Evolutionary conservation across 1,140 invertebrate genomes (phyloP), one percentile per base, ranked within the genome.

Genomic region (Drosophila navojoa): DNA sequence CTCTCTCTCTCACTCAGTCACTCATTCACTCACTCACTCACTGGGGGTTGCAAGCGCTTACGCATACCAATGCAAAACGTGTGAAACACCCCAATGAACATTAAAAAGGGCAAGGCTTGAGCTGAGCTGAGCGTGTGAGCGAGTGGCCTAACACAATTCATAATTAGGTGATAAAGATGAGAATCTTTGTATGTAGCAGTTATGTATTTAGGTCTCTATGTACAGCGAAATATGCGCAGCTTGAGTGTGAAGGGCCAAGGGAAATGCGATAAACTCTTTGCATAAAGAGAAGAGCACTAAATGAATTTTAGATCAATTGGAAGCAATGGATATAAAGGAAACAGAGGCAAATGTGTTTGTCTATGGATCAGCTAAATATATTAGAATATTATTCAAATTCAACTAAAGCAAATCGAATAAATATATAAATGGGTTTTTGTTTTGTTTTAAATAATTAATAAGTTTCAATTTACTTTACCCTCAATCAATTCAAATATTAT

Each of bases 121-220:
- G 19, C 3, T 22, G 10, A 15, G 38, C n/a, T 44, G 44, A 32
- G 32, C 32, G 32, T 32, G 32, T 9, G 32, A 4, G 13, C 16
- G 22, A 55, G 40, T 42, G 42, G 49, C 50, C 40, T 13, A 10
- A 35, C 49, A 73, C 81, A 73, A 80, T 77, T 45, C 64, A 69
- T 85, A 84, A 85, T 77, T 77, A 81, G 73, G 63, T 73, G 77
- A 80, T 76, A 69, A 71, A 77, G 58, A 71, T 78, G 19, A 71
- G 47, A 27, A 9, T 50, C 5, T 40, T 15, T 35, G n/a, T 52
- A 29, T 27, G n/a, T 27, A 6, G 25, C n/a, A 15, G 3, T 27
- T 52, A 38, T 25, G 19, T 68, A 42, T 27, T 38, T 50, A 50
- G 19, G 11, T 32, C 19, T 22, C 19, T 22, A 22, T 22, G 19